Evolutionary conservation across 2,797 vertebrate species (phyloP).

Genomic region (Anguilla marmorata): DNA sequence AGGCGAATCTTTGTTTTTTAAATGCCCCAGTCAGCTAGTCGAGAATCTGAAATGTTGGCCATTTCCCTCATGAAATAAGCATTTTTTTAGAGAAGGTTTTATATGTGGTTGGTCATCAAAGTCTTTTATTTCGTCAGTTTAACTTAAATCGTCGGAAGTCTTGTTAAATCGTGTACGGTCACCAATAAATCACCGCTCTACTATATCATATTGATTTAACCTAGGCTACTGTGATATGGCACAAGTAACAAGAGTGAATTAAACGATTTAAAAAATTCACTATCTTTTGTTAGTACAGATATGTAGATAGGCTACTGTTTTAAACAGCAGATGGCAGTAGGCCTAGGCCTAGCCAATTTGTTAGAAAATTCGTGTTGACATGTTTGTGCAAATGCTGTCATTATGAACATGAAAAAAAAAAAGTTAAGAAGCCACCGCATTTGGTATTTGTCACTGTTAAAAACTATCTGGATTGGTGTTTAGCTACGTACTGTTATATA

Average conservation of each 20-base stretch:
- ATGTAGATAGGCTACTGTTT: background rate
- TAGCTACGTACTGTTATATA: too few species aligned
- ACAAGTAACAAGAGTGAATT: background rate
- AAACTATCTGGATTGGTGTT: background rate
- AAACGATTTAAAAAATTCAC: background rate
- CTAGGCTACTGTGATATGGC: background rate
- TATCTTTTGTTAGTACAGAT: background rate
- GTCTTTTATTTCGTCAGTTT: background rate
- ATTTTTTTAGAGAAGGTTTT: background rate
- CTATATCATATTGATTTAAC: background rate
- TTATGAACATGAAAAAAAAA: too few species aligned
- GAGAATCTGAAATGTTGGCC: background rate
- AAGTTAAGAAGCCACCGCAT: background rate
- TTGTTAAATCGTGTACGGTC: background rate
- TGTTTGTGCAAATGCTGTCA: too few species aligned
- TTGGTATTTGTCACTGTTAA: background rate
- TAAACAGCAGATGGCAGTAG: background rate
- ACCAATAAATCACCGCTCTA: background rate
- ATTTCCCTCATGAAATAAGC: background rate
- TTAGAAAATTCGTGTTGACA: background rate
- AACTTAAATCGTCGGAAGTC: background rate
- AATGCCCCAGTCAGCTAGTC: background rate
- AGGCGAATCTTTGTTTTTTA: background rate
- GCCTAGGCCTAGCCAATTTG: background rate
- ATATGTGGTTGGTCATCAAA: background rate